Percentiles rank a stretch among this genome's conserved stretches.
Evolutionary conservation across 2,797 vertebrate genomes (phyloP).

Genomic region (Tarsius wallacei): DNA sequence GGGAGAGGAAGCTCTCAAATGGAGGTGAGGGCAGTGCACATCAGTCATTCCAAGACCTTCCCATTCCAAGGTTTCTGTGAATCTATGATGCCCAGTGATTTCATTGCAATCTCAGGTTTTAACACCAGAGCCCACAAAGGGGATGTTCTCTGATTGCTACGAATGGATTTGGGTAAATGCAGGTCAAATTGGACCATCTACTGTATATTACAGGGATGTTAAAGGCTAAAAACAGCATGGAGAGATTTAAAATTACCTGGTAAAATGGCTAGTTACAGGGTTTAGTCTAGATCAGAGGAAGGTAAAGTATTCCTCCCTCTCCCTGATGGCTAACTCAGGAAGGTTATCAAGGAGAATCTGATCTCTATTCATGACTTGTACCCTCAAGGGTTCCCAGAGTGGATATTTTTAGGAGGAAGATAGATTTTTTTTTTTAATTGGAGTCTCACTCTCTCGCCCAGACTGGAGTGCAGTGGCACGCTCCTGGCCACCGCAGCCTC

Average conservation of each 20-base stretch:
- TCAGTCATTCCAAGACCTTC: background rate
- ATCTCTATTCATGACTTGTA: background rate
- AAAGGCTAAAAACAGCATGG: background rate
- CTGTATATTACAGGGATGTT: background rate
- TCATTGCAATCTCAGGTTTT: background rate
- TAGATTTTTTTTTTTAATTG: too few species aligned
- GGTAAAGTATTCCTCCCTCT: background rate
- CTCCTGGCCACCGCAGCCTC: too few species aligned
- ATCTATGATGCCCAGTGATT: background rate
- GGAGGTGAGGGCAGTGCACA: background rate
- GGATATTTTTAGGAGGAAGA: background rate
- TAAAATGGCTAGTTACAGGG: background rate
- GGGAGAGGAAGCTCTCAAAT: background rate
- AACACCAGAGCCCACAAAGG: background rate
- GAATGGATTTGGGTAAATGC: background rate
- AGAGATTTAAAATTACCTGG: background rate
- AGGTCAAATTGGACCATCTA: background rate
- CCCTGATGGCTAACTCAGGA: background rate
- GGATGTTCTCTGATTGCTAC: background rate
- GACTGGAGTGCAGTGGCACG: too few species aligned
- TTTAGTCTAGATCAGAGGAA: background rate
- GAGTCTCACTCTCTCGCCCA: too few species aligned
- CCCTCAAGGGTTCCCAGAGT: background rate
- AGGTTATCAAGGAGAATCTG: background rate
- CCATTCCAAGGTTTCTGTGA: background rate